A percentile compares a stretch with the other conserved stretches of the same genome.
These are phyloP conservation scores for Odontocolon sp. DNA, from an alignment of 2,888 invertebrate species.

Conservation along the genomic window DNA sequence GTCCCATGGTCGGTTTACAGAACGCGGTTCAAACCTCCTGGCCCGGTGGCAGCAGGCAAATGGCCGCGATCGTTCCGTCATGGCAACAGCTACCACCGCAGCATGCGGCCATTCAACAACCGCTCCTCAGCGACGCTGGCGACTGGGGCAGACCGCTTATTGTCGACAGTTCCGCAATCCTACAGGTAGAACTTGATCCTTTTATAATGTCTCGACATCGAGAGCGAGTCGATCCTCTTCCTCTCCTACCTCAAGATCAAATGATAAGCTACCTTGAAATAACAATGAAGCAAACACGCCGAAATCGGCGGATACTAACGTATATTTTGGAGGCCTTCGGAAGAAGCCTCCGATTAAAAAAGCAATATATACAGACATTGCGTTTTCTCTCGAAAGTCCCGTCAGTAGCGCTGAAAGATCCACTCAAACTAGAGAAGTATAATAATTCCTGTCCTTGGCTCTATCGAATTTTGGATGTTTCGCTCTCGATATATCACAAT, in stretches of 20 bases:
- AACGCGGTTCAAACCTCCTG: slow-evolving; percentile 88
- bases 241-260: slow-evolving; percentile 36
- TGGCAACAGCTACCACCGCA: slow-evolving; percentile 90
- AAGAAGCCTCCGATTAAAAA: slow-evolving; percentile 32
- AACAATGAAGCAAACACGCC: slow-evolving; percentile 39
- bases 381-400: background rate
- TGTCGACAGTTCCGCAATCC: slow-evolving; percentile 88
- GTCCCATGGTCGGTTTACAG: slow-evolving; percentile 73
- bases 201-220: background rate
- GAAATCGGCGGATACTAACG: slow-evolving; percentile 46
- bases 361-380: background rate
- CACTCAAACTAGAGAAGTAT: background rate
- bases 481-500: background rate
- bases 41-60: slow-evolving; percentile 87
- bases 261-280: slow-evolving; percentile 44
- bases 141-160: slow-evolving; percentile 89
- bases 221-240: background rate
- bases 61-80: slow-evolving; percentile 90
- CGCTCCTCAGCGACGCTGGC: slow-evolving; percentile 84
- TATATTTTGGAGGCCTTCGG: slow-evolving; percentile 45
- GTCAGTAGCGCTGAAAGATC: background rate
- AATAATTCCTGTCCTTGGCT: background rate
- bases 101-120: slow-evolving; percentile 85
- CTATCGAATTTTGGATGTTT: background rate
- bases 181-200: slow-evolving; percentile 82